A percentile compares a stretch with the other conserved stretches of the same genome.
Evolutionary conservation across 2,888 invertebrate genomes (phyloP).

Genomic region (Sarcophaga caerulescens): DNA sequence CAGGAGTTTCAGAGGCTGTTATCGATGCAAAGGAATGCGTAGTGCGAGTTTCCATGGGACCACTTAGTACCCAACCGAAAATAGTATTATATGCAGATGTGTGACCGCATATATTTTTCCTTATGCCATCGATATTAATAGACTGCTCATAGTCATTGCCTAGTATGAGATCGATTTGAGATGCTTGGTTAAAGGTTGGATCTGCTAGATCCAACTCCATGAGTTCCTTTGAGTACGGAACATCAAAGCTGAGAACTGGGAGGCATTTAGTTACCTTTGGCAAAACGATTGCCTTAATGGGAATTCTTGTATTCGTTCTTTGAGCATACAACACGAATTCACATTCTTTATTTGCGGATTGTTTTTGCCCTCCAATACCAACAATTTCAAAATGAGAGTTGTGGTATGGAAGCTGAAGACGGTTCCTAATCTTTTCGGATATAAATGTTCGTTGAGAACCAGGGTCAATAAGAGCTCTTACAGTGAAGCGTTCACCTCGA

Average conservation of each 20-base stretch:
- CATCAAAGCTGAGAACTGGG: constrained; percentile 1
- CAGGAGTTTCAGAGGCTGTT: too few relatives aligned
- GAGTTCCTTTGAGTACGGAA: background rate
- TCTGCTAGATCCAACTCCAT: constrained; percentile 17
- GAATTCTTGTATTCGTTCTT: background rate
- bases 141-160: too few relatives aligned
- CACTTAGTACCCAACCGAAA: constrained; percentile 44
- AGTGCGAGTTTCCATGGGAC: background rate
- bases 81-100: constrained; percentile 35
- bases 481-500: background rate
- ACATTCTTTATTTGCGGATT: background rate
- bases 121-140: background rate
- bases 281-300: constrained; percentile 27
- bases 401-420: background rate
- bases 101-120: constrained; percentile 20
- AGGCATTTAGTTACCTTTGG: constrained; percentile 34
- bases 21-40: constrained; percentile 5
- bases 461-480: too few relatives aligned
- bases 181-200: constrained; percentile 12
- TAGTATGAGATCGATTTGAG: background rate
- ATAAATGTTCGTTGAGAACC: constrained; percentile 1
- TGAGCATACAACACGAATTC: background rate
- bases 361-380: background rate
- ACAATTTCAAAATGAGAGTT: too few relatives aligned
- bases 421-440: background rate